phyloP scores from a whole-genome alignment of 2,113 vertebrate genomes.

The Hemibagrus wyckioides region DNA sequence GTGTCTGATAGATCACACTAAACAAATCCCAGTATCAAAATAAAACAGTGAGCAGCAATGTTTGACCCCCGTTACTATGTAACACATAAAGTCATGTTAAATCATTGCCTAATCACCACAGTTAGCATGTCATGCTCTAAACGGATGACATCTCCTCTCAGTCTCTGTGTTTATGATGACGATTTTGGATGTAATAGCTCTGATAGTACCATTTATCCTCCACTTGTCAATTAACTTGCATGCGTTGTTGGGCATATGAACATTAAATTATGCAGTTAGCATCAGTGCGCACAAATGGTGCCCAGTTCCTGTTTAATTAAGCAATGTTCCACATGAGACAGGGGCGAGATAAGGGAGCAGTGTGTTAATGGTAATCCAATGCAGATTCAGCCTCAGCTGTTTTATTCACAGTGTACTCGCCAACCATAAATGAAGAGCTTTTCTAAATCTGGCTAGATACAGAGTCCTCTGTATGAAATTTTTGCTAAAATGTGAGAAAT shows the following conservation, averaged over 20 bases:
- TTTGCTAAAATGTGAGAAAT: background rate
- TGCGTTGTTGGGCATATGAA: conserved; percentile 44
- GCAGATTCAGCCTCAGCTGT: conserved; percentile 61
- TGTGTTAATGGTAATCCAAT: conserved; percentile 41
- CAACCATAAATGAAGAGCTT: background rate
- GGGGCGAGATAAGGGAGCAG: background rate
- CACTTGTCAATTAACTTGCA: conserved; percentile 23
- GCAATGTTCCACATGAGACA: conserved; percentile 40
- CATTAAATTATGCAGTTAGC: conserved; percentile 52
- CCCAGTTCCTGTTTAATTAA: conserved; percentile 55
- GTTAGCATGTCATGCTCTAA: background rate
- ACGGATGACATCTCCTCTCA: conserved; percentile 10
- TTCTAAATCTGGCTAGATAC: background rate
- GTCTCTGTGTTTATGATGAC: conserved; percentile 12
- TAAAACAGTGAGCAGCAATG: background rate
- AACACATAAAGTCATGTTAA: background rate
- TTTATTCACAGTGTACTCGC: background rate
- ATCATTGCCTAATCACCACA: background rate
- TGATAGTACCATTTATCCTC: conserved; percentile 29
- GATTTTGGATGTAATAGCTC: conserved; percentile 15
- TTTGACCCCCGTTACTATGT: background rate
- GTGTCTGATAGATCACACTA: background rate
- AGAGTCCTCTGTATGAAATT: background rate
- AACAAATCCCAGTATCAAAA: background rate
- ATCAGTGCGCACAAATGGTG: conserved; percentile 50